Evolutionary conservation across 1,140 invertebrate genomes (phyloP).

Genomic region (Cyrtorhinus lividipennis): DNA sequence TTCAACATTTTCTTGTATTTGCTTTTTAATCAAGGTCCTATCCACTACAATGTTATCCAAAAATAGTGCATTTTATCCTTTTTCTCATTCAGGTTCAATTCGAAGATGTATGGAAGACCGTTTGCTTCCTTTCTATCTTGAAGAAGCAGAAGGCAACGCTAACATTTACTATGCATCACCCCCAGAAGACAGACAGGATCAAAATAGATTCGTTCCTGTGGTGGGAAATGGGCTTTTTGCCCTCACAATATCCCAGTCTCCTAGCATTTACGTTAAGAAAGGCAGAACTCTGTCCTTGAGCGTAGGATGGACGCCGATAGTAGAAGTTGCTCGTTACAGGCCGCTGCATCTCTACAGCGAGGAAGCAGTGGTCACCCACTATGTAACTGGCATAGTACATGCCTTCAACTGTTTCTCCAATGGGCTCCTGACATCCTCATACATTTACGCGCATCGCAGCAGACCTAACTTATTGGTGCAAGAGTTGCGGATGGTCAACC

Average conservation of each 20-base stretch:
- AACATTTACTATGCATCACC: conserved; percentile 45
- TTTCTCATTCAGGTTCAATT: neutral
- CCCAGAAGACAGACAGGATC: conserved; percentile 38
- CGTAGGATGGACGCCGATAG: conserved; percentile 56
- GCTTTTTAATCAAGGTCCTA: neutral
- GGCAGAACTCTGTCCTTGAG: conserved; percentile 54
- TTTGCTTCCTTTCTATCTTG: neutral
- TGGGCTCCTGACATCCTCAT: conserved; percentile 48
- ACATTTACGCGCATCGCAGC: conserved; percentile 63
- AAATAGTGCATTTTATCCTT: neutral
- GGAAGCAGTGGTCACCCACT: conserved; percentile 48
- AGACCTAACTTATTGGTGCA: conserved; percentile 64
- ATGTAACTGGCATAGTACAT: conserved; percentile 49
- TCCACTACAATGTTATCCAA: neutral
- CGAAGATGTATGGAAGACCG: neutral
- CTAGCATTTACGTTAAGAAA: conserved; percentile 50
- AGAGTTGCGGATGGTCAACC: conserved; percentile 62
- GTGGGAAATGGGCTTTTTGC: conserved; percentile 66
- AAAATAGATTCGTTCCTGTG: conserved; percentile 53
- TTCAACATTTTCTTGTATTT: neutral
- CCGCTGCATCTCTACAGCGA: conserved; percentile 31
- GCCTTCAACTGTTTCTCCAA: conserved; percentile 47
- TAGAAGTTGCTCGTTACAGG: conserved; percentile 38
- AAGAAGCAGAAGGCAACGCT: conserved; percentile 41
- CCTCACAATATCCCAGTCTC: conserved; percentile 43